Base-by-base conservation (phyloP, 2,113 vertebrate species). In the Ciconia boyciana region DNA sequence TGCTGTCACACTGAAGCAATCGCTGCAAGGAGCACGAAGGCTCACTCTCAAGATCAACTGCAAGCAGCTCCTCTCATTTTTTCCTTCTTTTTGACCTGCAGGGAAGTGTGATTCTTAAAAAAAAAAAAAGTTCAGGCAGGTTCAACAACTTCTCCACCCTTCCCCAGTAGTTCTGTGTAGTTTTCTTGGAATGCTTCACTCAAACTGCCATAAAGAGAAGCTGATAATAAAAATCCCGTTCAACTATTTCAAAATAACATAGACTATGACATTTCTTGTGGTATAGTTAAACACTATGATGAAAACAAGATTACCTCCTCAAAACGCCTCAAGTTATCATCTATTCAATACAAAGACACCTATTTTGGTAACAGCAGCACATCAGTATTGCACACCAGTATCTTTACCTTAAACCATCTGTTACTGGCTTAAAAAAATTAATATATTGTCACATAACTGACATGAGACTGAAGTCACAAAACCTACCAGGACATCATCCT, bases 11-110 rank as follows among this genome's bases (percentile, higher is more conserved):
- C 36, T 29, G 34, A 58, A 87, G 70, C 76, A 4, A 14, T 16
- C 7, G 3, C 88, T 75, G 85, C 57, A 7, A 31, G 1, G 36
- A 58, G 70, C 86, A 19, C 6, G 1, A 77, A 74, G 39, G 46
- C 62, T 91, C 61, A 2, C 2, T 0, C 69, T 60, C 1, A 0
- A 21, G 16, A 68, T 16, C 34, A 54, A 10, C 61, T 39, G 43
- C 90, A 34, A 64, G 79, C 32, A 60, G 54, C 71, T 86, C 43
- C 75, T 80, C 82, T 75, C 39, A 2, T 46, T 44, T 39, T 39
- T 44, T 15, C 25, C 13, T 54, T 60, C 44, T 55, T 58, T 58
- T 8, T 26, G 69, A 91, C 61, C 81, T 76, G 22, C 24, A 64
- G 32, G 11, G 24, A 87, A 84, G 32, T 3, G 0, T 22, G 22